Conservation (phyloP, 2,113 vertebrate genomes). For the Colinus virginianus region DNA sequence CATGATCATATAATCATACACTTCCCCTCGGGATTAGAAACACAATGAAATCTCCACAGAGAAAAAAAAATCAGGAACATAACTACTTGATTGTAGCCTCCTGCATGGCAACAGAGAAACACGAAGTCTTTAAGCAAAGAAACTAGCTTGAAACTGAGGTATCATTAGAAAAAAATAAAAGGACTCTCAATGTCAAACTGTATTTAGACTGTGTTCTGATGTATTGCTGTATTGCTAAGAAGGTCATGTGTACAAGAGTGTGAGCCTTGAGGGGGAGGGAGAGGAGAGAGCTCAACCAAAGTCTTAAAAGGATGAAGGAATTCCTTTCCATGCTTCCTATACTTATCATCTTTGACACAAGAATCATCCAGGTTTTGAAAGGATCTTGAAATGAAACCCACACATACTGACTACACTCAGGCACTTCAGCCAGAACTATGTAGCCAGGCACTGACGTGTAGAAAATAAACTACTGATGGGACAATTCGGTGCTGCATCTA, state of each 20-base stretch:
- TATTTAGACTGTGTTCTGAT: background rate
- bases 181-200: background rate
- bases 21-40: slow-evolving; percentile 29
- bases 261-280: background rate
- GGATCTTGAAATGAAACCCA: background rate
- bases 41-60: background rate
- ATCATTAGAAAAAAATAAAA: slow-evolving; percentile 26
- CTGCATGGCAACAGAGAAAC: background rate
- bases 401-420: background rate
- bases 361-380: background rate
- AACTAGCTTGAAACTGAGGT: slow-evolving; percentile 15
- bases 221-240: background rate
- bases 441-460: background rate
- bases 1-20: background rate
- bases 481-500: background rate
- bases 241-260: background rate
- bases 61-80: background rate
- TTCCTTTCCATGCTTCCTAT: background rate
- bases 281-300: background rate
- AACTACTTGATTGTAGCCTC: slow-evolving; percentile 9
- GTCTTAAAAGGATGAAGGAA: background rate
- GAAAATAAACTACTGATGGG: background rate
- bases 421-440: background rate
- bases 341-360: background rate
- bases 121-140: background rate